These are phyloP conservation scores for Megalopta genalis DNA, from an alignment of 1,140 invertebrate genomes.

Conservation along the genomic window DNA sequence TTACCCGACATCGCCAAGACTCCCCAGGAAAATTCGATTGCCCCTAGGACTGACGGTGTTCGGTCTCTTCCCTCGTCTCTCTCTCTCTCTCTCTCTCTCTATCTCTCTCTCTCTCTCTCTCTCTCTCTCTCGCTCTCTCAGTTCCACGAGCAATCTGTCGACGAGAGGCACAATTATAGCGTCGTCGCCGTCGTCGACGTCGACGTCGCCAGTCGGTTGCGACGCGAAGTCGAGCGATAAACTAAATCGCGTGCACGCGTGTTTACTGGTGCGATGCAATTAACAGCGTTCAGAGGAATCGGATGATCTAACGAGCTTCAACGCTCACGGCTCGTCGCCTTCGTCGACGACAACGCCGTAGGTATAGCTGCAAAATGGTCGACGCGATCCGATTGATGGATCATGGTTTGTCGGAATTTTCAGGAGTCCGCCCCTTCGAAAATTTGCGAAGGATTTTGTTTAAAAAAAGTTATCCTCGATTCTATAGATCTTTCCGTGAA, in stretches of 20 bases:
- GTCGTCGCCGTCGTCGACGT: neutral
- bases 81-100: no score
- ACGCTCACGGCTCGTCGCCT: conserved; percentile 27
- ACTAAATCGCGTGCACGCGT: conserved; percentile 53
- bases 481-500: no score
- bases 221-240: conserved; percentile 48
- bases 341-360: conserved; percentile 10
- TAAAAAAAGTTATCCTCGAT: no score
- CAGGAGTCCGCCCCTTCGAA: no score
- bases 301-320: conserved; percentile 60
- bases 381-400: neutral
- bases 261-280: conserved; percentile 54
- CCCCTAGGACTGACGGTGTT: neutral
- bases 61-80: neutral
- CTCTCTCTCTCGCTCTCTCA: neutral
- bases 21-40: conserved; percentile 53
- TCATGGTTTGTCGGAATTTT: neutral
- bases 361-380: no score
- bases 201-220: conserved; percentile 21
- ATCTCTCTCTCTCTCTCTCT: no score
- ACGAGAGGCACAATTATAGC: conserved; percentile 11
- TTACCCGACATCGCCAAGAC: conserved; percentile 39
- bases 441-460: no score
- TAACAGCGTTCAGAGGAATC: conserved; percentile 57
- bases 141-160: conserved; percentile 1